Evolutionary conservation across 2,888 invertebrate species (phyloP).

Genomic region (Epinotia ramella): DNA sequence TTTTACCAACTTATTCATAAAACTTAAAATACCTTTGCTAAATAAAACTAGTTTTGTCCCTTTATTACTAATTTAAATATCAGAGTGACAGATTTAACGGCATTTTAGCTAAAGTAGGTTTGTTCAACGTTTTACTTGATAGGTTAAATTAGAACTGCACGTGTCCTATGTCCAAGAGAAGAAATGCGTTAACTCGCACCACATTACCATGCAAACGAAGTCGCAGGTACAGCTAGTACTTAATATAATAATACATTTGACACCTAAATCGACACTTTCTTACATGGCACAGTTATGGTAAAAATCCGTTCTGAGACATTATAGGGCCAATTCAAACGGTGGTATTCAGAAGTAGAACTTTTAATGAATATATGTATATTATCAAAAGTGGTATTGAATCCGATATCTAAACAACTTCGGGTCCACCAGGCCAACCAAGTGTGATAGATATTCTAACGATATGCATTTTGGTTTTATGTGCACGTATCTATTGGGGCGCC

Average conservation of each 20-base stretch:
- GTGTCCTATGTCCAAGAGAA: too few species aligned
- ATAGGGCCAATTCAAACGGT: constrained; percentile 5
- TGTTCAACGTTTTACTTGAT: too few species aligned
- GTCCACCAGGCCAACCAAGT: neutral
- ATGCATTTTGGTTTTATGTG: constrained; percentile 12
- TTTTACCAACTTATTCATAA: too few species aligned
- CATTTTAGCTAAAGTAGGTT: too few species aligned
- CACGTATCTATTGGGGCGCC: neutral
- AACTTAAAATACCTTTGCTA: too few species aligned
- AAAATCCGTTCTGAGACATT: constrained; percentile 9
- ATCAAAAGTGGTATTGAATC: constrained; percentile 9
- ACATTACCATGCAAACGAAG: too few species aligned
- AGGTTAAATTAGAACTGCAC: too few species aligned
- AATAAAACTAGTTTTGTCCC: too few species aligned
- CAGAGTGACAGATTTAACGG: too few species aligned
- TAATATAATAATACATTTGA: constrained; percentile 33
- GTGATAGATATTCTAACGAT: constrained; percentile 22
- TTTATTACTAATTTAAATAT: too few species aligned
- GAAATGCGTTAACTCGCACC: too few species aligned
- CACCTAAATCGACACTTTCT: constrained; percentile 33
- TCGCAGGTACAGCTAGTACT: too few species aligned
- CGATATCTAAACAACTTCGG: neutral
- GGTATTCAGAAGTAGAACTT: constrained; percentile 24
- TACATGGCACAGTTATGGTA: constrained; percentile 23
- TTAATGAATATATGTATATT: constrained; percentile 27